Conservation (phyloP, 2,797 vertebrate genomes). For the Fundulus diaphanus region DNA sequence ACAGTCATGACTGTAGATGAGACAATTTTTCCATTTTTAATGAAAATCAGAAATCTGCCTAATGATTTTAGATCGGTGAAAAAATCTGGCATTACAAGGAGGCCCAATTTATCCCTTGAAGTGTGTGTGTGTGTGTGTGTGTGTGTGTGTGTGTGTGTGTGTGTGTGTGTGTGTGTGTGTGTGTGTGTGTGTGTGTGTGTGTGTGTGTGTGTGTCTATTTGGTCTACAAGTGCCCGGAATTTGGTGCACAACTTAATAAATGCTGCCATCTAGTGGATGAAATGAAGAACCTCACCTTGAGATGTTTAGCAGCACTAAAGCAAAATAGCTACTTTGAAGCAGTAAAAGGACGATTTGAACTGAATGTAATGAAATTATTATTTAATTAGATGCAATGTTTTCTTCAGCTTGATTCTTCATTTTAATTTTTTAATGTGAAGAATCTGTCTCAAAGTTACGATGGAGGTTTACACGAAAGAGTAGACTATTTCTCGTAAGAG, state of each 20-base stretch:
- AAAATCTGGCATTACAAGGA: neutral
- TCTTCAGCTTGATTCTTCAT: neutral
- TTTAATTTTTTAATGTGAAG: neutral
- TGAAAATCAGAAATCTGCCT: neutral
- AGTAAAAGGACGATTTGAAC: neutral
- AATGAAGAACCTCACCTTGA: neutral
- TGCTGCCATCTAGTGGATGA: constrained; percentile 75
- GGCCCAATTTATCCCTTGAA: neutral
- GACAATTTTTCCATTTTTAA: neutral
- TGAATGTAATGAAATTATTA: neutral
- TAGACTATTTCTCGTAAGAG: neutral
- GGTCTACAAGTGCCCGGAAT: neutral
- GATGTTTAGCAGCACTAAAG: constrained; percentile 37
- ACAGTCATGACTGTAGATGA: neutral
- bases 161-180: no score
- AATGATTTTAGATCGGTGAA: neutral
- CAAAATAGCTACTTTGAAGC: neutral
- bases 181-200: no score
- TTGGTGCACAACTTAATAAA: constrained; percentile 56
- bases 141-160: no score
- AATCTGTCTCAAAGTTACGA: neutral
- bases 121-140: neutral
- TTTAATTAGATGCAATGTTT: neutral
- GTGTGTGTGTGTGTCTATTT: no score
- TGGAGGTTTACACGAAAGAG: neutral